phyloP scores from a whole-genome alignment of 2,113 vertebrate species.

The Varanus salvator region DNA sequence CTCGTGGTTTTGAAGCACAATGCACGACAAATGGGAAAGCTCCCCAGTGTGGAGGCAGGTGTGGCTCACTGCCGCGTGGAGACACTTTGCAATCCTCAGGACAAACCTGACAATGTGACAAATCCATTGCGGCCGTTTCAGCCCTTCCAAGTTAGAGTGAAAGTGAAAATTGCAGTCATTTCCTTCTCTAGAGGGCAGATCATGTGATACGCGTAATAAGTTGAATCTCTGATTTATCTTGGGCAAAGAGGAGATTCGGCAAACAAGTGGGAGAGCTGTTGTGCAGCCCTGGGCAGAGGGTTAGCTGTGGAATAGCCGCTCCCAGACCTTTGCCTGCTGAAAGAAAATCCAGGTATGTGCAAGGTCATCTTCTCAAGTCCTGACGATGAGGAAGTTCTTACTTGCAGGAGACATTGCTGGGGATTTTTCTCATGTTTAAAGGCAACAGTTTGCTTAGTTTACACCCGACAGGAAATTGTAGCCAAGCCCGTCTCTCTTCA shows the following conservation, averaged over 20 bases:
- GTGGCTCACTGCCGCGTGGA: neutral
- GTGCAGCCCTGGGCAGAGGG: accelerated
- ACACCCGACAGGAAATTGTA: neutral
- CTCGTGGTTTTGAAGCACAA: neutral
- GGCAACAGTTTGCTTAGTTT: neutral
- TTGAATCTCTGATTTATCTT: neutral
- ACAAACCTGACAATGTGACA: neutral
- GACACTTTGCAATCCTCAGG: neutral
- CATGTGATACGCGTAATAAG: neutral
- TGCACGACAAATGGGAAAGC: too few relatives aligned
- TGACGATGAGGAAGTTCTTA: neutral
- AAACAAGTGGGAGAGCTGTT: neutral
- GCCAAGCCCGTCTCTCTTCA: neutral
- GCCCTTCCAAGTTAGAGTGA: neutral
- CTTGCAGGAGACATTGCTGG: neutral
- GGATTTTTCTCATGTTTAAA: neutral
- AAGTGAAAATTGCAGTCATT: slow-evolving; percentile 24
- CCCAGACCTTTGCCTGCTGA: too few relatives aligned
- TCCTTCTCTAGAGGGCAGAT: neutral
- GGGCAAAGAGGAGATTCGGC: neutral
- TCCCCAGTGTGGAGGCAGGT: neutral
- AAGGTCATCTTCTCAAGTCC: neutral
- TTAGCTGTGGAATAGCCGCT: neutral
- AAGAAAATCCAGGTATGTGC: neutral
- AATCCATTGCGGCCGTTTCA: neutral